Base-by-base conservation (phyloP, 2,888 invertebrate genomes). In the Lasius fuliginosus region DNA sequence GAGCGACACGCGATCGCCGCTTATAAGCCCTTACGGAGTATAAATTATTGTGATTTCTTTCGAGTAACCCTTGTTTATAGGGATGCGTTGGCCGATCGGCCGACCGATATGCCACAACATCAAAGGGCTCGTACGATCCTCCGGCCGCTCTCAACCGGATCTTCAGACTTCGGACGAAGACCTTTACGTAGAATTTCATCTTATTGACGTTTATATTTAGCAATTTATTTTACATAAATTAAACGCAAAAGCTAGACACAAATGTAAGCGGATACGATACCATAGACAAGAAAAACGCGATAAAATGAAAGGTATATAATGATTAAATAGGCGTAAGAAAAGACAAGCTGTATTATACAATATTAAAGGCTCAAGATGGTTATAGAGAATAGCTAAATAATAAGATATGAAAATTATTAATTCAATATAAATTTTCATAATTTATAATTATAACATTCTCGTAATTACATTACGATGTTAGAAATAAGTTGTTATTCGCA, bases 1-100 rank as follows among this genome's bases (percentile, higher is more conserved):
- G 64, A 85, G 83, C 92, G 92, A 93, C 94, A 94, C 94, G 94
- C 94, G 93, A 94, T 93, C 94, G 90, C 91, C 91, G 92, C 91
- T 92, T 87, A 73, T 73, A 85, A 87, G 91, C 91, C 90, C 93
- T 92, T 92, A 91, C 87, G 87, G 53, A n/a, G 90, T 92, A 93
- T 94, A 94, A 94, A 93, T 94, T 93, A 94, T 94, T 91, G 91
- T 92, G 89, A 93, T 93, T 94, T 94, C 94, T 94, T 94, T 93
- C 91, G 92, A 91, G 91, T 93, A 92, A 93, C 93, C 93, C 92
- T 94, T 93, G 92, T 94, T 94, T 93, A 94, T 94, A 92, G 92
- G 93, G 93, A 93, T 92, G 93, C 93, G 92, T 93, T 90, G 90
- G 87, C 90, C 93, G 93, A 93, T 93, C 92, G 91, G 90, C 85